Base-by-base conservation (phyloP, 2,888 invertebrate genomes). In the Drosophila merina region DNA sequence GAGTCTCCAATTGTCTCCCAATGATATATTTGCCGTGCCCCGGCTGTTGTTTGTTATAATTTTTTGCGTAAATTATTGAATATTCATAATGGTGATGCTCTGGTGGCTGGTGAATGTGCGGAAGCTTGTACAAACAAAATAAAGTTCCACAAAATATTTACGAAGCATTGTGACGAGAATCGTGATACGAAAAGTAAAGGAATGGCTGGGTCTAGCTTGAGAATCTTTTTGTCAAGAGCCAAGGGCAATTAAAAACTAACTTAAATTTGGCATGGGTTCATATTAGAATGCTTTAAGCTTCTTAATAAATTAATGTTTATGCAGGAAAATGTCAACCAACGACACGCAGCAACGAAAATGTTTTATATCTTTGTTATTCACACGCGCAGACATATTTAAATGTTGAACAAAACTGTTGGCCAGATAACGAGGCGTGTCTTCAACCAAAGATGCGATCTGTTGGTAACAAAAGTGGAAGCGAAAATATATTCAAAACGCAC, bases 101-200 rank as follows among this genome's bases (percentile, higher is more conserved):
- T 57, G 44, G 44, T 36, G 57, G 28, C 6, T 56, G 69, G 86
- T 87, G 86, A 84, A 87, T 84, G 88, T 84, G 83, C 84, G 84
- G 88, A 84, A 84, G 77, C 83, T 66, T 57, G 60, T 70, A 56
- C 68, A 77, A 62, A 64, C 54, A 64, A 45, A 31, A 47, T 66
- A 64, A 44, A 44, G 10, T 47, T 66, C 45, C 54, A 66, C 52
- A 40, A 33, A 66, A 31, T 66, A 77, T 82, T 87, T 87, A 85
- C 85, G 77, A 85, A 66, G 72, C 76, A 82, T 87, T 85, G 79
- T 87, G 73, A 67, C 38, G 47, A 57, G 86, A 70, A 75, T 86
- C 80, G 86, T 77, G 75, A 86, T 77, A 75, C 50, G 51, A 71
- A 47, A 38, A 44, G 31, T 28, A 28, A 55, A 40, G 54, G 60